Percentiles rank a stretch among this genome's conserved stretches.
phyloP scores from a whole-genome alignment of 1,140 invertebrate genomes.

The Lepidurus couesii region DNA sequence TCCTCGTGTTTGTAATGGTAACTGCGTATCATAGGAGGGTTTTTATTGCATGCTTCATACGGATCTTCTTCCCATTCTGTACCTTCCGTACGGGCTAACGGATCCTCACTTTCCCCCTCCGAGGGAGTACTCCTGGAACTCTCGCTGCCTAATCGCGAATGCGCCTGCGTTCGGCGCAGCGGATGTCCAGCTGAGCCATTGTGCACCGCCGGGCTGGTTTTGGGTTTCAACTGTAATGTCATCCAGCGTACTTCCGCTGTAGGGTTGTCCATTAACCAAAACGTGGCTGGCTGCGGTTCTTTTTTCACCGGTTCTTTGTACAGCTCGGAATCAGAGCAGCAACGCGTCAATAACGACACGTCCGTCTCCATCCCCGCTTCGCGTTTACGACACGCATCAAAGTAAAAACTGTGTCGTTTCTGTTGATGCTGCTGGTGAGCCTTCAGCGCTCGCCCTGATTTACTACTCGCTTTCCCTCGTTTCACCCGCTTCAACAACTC shows the following conservation, averaged over 20 bases:
- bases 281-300: constrained; percentile 23
- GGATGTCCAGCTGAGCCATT: constrained; percentile 41
- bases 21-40: constrained; percentile 39
- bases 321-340: constrained; percentile 37
- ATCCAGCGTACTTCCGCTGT: constrained; percentile 31
- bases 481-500: constrained; percentile 5
- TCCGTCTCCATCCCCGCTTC: not conserved
- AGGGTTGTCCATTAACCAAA: constrained; percentile 1
- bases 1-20: constrained; percentile 67
- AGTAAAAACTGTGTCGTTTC: constrained; percentile 7
- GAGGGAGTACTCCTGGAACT: constrained; percentile 31
- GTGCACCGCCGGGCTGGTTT: not conserved
- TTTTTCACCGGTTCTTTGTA: constrained; percentile 35
- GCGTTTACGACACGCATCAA: not conserved
- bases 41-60: too few relatives aligned
- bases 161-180: constrained; percentile 45
- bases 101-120: constrained; percentile 34
- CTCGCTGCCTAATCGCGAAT: constrained; percentile 40
- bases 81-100: constrained; percentile 48
- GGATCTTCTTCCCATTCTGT: constrained; percentile 46
- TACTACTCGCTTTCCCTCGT: constrained; percentile 11
- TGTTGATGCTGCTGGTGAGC: not conserved
- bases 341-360: not conserved
- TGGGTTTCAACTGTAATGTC: constrained; percentile 25
- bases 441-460: not conserved